A percentile compares a stretch with the other conserved stretches of the same genome.
Evolutionary conservation across 92 coral and sea anemone genomes (phyloP).

Genomic region (Epizoanthus stellaris): DNA sequence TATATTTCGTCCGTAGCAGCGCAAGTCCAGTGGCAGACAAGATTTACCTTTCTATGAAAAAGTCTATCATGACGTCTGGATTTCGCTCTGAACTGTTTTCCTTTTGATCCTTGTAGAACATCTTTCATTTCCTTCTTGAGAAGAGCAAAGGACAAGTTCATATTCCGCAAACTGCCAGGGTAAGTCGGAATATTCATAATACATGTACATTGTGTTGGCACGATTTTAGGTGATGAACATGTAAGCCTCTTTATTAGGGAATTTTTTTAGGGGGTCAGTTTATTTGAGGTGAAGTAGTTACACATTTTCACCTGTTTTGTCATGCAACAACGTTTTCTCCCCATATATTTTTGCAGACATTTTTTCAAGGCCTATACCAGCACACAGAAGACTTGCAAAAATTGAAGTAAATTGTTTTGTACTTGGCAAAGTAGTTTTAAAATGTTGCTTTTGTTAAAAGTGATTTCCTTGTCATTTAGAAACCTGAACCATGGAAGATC

Average conservation of each 20-base stretch:
- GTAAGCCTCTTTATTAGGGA: no score
- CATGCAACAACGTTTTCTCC: no score
- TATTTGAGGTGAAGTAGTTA: no score
- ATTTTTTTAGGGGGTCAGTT: no score
- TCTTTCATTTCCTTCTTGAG: conserved; percentile 91
- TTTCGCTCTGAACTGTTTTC: not conserved
- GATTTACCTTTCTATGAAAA: no score
- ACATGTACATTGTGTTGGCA: not conserved
- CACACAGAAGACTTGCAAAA: not conserved
- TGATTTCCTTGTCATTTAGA: conserved; percentile 30
- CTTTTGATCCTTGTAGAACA: conserved; percentile 63
- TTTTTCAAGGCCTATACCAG: not conserved
- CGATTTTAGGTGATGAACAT: not conserved
- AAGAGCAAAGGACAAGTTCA: conserved; percentile 89
- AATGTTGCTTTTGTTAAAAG: not conserved
- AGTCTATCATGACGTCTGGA: no score
- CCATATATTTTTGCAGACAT: not conserved
- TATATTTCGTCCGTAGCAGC: no score
- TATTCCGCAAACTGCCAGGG: conserved; percentile 77
- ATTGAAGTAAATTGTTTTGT: not conserved
- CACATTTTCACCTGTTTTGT: no score
- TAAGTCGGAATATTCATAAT: conserved; percentile 43
- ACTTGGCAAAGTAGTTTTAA: not conserved
- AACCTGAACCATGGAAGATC: conserved; percentile 96
- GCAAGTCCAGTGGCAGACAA: no score